phyloP scores from a whole-genome alignment of 2,888 invertebrate species.

The Acanthoscelides obtectus region DNA sequence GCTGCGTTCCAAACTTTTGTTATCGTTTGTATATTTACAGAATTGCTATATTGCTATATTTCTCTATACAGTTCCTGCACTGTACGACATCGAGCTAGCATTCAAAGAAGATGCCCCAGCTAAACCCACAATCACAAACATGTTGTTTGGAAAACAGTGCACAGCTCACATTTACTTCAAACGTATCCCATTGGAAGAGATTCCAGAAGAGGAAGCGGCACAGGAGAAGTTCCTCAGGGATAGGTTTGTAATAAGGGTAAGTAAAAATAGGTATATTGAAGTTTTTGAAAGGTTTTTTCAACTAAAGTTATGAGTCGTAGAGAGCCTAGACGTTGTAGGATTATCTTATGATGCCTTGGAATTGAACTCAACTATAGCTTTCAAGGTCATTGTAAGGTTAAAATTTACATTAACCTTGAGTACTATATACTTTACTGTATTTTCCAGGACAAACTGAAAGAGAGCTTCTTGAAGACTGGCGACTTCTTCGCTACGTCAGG shows the following conservation, averaged over 20 bases:
- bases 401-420: background rate
- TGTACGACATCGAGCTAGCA: constrained; percentile 78
- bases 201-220: constrained; percentile 70
- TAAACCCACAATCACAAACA: constrained; percentile 73
- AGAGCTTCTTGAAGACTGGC: constrained; percentile 69
- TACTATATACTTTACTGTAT: background rate
- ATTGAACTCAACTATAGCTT: too few relatives aligned
- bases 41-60: too few relatives aligned
- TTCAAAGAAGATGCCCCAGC: constrained; percentile 60
- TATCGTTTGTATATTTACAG: too few relatives aligned
- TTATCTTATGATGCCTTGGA: too few relatives aligned
- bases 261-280: constrained; percentile 4
- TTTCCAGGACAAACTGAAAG: constrained; percentile 62
- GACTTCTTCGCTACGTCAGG: constrained; percentile 77
- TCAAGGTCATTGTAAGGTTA: background rate
- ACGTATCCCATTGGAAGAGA: constrained; percentile 73
- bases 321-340: too few relatives aligned
- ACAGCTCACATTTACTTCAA: constrained; percentile 73
- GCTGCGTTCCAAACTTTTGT: too few relatives aligned
- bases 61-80: constrained; percentile 56
- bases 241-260: constrained; percentile 75
- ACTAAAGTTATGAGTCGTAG: too few relatives aligned
- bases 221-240: constrained; percentile 79
- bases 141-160: constrained; percentile 68
- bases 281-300: too few relatives aligned